Base-by-base conservation (phyloP, 2,888 invertebrate species). In the Dryococelus australis region DNA sequence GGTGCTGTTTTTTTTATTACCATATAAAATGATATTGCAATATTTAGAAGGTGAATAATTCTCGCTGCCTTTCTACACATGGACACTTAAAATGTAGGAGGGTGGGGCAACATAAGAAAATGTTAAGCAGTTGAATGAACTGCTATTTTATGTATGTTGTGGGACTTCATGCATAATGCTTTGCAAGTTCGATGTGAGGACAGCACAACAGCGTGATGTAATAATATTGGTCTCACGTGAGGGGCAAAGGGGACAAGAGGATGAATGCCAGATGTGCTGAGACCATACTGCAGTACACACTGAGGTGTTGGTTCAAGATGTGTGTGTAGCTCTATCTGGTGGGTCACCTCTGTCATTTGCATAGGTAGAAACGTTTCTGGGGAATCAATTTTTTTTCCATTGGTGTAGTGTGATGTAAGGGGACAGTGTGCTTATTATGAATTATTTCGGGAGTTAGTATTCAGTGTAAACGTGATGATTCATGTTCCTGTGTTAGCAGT, bases 111-210 rank as follows among this genome's bases (percentile, higher is more conserved):
- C 65, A 65, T n/a, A 65, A 16, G 65, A 65, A 65, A 65, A 65
- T 65, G 65, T 65, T 65, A 65, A n/a, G 65, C 65, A n/a, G 65
- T 65, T 65, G 65, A 65, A 65, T 6, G 65, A 65, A 65, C 65
- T 65, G 65, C 65, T 65, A 20, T 16, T 20, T 65, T 65, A 65
- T 65, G 65, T 65, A 65, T 65, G 65, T 65, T 20, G 65, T 65
- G 65, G 65, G 65, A 65, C 65, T n/a, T 65, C 65, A 65, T 65
- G 65, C 65, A 65, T 65, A n/a, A 65, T 24, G n/a, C 65, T 65
- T 65, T 65, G 65, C 65, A 65, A 65, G 65, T 65, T 65, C 1
- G 24, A 65, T 65, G 3, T 2, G 65, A 2, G 65, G 24, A 16
- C 65, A 65, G 65, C 65, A n/a, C 65, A 65, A 65, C 10, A 65